A percentile compares a stretch with the other conserved stretches of the same genome.
Evolutionary conservation across 1,140 invertebrate genomes (phyloP).

Genomic region (Pantala flavescens): DNA sequence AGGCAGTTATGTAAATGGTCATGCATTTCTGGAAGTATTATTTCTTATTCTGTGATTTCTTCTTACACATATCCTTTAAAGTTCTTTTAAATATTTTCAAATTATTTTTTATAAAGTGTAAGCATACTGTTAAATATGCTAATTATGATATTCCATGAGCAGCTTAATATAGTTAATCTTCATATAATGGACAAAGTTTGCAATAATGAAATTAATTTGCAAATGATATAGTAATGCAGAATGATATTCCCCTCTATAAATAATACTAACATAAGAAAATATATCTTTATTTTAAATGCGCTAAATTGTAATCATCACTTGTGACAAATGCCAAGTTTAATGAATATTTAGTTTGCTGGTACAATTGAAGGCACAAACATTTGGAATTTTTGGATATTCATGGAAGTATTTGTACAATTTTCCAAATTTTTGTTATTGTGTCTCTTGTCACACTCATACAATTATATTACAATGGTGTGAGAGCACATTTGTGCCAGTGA

Average conservation of each 20-base stretch:
- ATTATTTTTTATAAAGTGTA: constrained; percentile 1
- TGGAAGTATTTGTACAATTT: background rate
- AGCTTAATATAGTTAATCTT: background rate
- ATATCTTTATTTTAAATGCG: background rate
- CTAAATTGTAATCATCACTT: background rate
- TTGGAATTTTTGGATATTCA: background rate
- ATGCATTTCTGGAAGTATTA: constrained; percentile 2
- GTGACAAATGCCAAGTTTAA: background rate
- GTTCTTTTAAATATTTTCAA: background rate
- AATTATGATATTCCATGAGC: background rate
- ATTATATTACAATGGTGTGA: no score
- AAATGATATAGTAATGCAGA: background rate
- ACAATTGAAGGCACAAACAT: background rate
- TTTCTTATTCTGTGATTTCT: background rate
- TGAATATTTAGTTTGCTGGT: background rate
- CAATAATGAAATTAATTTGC: background rate
- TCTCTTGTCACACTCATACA: no score
- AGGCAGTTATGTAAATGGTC: background rate
- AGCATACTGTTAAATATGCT: background rate
- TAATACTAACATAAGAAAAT: background rate
- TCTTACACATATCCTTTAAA: background rate
- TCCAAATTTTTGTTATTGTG: no score
- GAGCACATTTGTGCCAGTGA: no score
- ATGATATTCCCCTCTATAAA: background rate
- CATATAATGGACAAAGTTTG: background rate